Evolutionary conservation across 2,888 invertebrate genomes (phyloP).

Genomic region (Epistrophe grossulariae): DNA sequence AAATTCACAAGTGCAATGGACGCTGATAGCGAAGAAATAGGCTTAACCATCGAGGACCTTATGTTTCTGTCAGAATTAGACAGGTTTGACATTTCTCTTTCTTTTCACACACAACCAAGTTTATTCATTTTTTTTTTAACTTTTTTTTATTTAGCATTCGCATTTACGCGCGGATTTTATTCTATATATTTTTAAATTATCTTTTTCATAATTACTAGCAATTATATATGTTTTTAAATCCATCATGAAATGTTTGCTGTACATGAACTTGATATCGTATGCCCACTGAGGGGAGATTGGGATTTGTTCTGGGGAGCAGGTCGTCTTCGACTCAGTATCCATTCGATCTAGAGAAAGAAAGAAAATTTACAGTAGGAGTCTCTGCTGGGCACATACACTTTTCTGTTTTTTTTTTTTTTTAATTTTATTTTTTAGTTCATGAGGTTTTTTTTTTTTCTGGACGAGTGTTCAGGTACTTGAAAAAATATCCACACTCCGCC

Average conservation of each 20-base stretch:
- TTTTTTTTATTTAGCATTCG: slow-evolving; percentile 69
- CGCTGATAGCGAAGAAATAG: slow-evolving; percentile 76
- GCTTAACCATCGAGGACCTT: slow-evolving; percentile 91
- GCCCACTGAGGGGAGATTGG: not conserved
- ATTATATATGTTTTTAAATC: not conserved
- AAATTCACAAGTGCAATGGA: slow-evolving; percentile 76
- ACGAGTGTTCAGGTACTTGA: slow-evolving; percentile 56
- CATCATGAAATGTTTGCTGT: slow-evolving; percentile 2
- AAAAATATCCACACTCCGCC: slow-evolving; percentile 38
- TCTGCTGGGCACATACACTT: slow-evolving; percentile 22
- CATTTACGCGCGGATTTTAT: slow-evolving; percentile 75
- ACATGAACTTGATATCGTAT: slow-evolving; percentile 4
- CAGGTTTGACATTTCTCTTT: slow-evolving; percentile 86
- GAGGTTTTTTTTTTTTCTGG: slow-evolving; percentile 52
- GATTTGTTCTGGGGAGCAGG: slow-evolving; percentile 21
- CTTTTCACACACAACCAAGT: slow-evolving; percentile 55
- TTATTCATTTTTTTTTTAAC: slow-evolving; percentile 69
- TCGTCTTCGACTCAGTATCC: not conserved
- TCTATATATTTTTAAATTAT: slow-evolving; percentile 5
- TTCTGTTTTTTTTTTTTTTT: not conserved
- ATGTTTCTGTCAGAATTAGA: slow-evolving; percentile 94
- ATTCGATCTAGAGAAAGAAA: slow-evolving; percentile 25
- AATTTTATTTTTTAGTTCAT: slow-evolving; percentile 35
- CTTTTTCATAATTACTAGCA: slow-evolving; percentile 8
- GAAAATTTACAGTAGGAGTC: slow-evolving; percentile 35